These are phyloP conservation scores for Nettapus auritus DNA, from an alignment of 2,113 vertebrate genomes.

Conservation along the genomic window DNA sequence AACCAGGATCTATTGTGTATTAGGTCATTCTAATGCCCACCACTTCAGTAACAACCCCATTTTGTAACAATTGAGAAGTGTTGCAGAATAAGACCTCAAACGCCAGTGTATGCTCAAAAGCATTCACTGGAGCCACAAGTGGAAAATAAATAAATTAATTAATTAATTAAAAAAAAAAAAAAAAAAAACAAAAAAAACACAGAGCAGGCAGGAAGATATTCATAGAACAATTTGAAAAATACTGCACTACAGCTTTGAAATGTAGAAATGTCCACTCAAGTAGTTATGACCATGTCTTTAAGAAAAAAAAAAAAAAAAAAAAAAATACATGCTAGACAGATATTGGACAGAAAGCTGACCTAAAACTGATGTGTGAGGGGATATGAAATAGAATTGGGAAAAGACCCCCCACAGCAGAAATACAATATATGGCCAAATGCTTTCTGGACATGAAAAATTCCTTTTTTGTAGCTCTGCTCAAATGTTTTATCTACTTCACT, in stretches of 20 bases:
- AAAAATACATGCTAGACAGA: neutral
- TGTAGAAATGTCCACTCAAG: neutral
- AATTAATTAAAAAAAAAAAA: neutral
- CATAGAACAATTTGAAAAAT: neutral
- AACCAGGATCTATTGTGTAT: neutral
- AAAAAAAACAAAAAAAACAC: neutral
- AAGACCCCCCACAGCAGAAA: neutral
- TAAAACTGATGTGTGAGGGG: neutral
- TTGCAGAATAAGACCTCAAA: neutral
- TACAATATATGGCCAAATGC: neutral
- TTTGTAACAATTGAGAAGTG: neutral
- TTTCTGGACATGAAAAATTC: neutral
- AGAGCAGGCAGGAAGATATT: neutral
- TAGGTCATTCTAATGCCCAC: neutral
- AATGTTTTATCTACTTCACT: neutral
- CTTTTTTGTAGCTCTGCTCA: neutral
- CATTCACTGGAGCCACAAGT: neutral
- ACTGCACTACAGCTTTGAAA: neutral
- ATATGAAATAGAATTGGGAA: neutral
- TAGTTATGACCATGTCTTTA: neutral
- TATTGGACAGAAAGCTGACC: neutral
- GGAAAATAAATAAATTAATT: neutral
- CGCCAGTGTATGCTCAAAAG: fast-evolving
- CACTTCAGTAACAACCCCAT: neutral
- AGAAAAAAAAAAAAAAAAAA: no score